Conservation (phyloP, 92 coral and sea anemone genomes). For the Paragorgia papillata region DNA sequence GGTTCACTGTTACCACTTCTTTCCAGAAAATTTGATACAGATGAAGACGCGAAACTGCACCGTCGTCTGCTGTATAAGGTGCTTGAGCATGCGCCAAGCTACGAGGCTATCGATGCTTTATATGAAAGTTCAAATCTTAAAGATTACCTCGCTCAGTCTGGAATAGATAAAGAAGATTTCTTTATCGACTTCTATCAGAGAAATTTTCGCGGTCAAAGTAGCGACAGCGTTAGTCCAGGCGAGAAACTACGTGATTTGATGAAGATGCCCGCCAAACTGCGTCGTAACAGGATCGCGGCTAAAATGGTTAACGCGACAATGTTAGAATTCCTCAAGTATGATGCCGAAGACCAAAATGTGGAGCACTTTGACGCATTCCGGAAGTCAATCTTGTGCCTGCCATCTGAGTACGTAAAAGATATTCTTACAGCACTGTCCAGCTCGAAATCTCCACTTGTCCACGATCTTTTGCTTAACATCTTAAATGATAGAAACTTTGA, state of each 20-base stretch:
- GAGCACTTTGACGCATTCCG: conserved; percentile 14
- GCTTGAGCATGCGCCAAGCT: conserved; percentile 21
- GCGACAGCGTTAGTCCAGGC: not conserved
- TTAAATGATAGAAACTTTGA: not conserved
- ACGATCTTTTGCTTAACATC: not conserved
- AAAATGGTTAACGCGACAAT: not conserved
- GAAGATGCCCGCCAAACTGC: conserved; percentile 18
- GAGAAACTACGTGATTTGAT: conserved; percentile 1
- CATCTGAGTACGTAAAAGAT: not conserved
- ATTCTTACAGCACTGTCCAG: conserved; percentile 5
- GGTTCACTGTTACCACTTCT: conserved; percentile 1
- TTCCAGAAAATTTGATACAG: not conserved
- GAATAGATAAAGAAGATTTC: conserved; percentile 12
- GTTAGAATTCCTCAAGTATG: conserved; percentile 16
- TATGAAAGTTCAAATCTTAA: not conserved
- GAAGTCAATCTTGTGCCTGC: not conserved
- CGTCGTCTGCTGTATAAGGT: not conserved
- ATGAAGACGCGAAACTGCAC: not conserved
- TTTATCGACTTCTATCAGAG: conserved; percentile 24
- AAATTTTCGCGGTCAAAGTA: not conserved
- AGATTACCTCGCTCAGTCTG: not conserved
- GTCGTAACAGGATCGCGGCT: conserved; percentile 5
- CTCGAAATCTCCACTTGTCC: not conserved
- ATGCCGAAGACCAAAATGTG: not conserved
- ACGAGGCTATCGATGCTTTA: conserved; percentile 1